phyloP scores from a whole-genome alignment of 2,113 vertebrate species.

The Perca fluviatilis region DNA sequence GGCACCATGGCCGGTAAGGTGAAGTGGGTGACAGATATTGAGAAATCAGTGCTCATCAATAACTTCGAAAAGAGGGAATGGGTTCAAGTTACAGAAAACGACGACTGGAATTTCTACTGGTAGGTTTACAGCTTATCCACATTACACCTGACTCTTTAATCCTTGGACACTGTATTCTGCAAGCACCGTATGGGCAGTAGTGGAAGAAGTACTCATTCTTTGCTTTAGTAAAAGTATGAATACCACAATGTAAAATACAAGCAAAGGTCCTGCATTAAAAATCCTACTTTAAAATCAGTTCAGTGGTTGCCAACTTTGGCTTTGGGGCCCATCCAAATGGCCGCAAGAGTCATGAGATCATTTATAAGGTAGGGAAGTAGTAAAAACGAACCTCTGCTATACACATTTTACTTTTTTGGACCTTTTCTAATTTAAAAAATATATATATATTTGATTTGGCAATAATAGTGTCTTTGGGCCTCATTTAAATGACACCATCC shows the following conservation, averaged over 20 bases:
- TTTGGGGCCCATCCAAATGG: neutral
- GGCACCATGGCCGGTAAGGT: conserved; percentile 94
- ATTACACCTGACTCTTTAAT: neutral
- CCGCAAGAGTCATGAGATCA: neutral
- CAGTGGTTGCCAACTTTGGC: neutral
- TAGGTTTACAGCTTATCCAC: conserved; percentile 64
- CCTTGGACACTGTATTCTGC: neutral
- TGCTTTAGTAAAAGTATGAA: neutral
- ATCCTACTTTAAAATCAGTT: neutral
- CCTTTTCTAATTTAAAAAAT: too few relatives aligned
- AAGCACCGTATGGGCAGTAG: neutral
- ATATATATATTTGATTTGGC: too few relatives aligned
- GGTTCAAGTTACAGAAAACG: conserved; percentile 92
- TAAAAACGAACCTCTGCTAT: neutral
- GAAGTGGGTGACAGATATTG: conserved; percentile 98
- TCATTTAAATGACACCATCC: too few relatives aligned
- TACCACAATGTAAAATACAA: neutral
- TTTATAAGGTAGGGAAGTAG: neutral
- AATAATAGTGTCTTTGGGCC: too few relatives aligned
- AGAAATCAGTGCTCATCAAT: conserved; percentile 98
- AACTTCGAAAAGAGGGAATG: conserved; percentile 99
- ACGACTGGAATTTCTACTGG: conserved; percentile 99
- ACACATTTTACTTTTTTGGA: too few relatives aligned
- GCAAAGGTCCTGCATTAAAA: neutral
- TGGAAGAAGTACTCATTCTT: neutral